Evolutionary conservation across 2,113 vertebrate species (phyloP), one percentile per base, ranked within the genome.

Genomic region (Microtus montanus): DNA sequence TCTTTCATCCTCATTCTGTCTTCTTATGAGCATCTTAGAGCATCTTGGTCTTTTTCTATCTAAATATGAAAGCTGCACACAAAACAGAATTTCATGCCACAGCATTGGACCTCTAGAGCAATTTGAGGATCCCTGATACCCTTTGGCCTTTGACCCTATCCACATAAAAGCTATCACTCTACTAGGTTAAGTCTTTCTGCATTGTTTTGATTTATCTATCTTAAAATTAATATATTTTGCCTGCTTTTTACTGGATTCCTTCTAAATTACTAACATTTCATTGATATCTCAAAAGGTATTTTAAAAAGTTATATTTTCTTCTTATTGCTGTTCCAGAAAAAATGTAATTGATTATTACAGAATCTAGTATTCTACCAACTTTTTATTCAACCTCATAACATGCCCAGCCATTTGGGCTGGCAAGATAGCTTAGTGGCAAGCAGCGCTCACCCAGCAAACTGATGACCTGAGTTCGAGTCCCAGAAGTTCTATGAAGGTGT

Each of bases 181-280:
- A n/a, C 71, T 87, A 93, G 78, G 78, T 79, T 77, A 96, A 24
- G 24, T 83, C 24, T 91, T n/a, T 1, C 82, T 94, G 82, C 80
- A 84, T 87, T 93, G 47, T 87, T 91, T 87, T 63, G 13, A 61
- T 22, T 85, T 90, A 80, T 70, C 12, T 93, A 49, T 94, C 58
- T 79, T 83, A 93, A 92, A 90, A 87, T 64, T 86, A 83, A 87
- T 80, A 83, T 92, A 30, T 71, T 61, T 8, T 84, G 15, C 15
- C 79, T 52, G 47, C 22, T 13, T 91, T 91, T 88, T 88, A 24
- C 63, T 92, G 66, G 33, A 82, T 79, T 97, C 75, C 64, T 20
- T 38, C n/a, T 68, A 17, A n/a, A 35, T 80, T 49, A 77, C 4
- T 74, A 73, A 22, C 44, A 28, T 63, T 88, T 91, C 68, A 79